A percentile compares a stretch with the other conserved stretches of the same genome.
These are phyloP conservation scores for Mythimna ferrago DNA, from an alignment of 2,888 invertebrate genomes.

Conservation along the genomic window DNA sequence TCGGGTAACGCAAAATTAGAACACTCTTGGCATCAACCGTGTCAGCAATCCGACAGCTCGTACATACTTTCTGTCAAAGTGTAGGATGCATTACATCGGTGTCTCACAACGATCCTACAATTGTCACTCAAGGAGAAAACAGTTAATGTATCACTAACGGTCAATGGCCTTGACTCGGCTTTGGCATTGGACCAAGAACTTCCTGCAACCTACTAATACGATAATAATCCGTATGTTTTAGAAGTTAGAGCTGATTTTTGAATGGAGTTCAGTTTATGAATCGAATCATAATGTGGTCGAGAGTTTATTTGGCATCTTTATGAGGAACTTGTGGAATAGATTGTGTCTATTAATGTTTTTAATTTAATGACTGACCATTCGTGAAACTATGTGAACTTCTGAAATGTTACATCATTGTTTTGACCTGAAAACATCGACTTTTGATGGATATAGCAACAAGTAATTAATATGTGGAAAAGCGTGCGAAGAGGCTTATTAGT, in stretches of 20 bases:
- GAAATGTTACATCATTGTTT: constrained; percentile 31
- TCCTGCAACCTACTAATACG: constrained; percentile 22
- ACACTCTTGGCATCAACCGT: constrained; percentile 52
- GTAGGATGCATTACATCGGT: constrained; percentile 53
- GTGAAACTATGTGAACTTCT: constrained; percentile 34
- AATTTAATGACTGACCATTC: constrained; percentile 55
- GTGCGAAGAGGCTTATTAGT: too few relatives aligned
- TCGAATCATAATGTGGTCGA: constrained; percentile 32
- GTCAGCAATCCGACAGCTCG: constrained; percentile 45
- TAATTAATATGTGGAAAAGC: too few relatives aligned
- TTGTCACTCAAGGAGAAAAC: constrained; percentile 72
- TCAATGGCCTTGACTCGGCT: constrained; percentile 77
- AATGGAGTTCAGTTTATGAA: constrained; percentile 27
- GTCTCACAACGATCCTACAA: constrained; percentile 50
- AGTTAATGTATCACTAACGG: constrained; percentile 71
- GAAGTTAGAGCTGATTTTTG: constrained; percentile 23
- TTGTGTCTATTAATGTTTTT: constrained; percentile 63
- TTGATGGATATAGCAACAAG: not conserved
- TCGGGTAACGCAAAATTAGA: constrained; percentile 42
- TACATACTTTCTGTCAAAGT: constrained; percentile 36
- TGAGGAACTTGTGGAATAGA: constrained; percentile 61
- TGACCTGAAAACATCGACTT: not conserved
- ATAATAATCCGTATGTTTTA: constrained; percentile 22
- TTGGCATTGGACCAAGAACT: constrained; percentile 74
- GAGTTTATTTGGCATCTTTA: constrained; percentile 65